phyloP scores from a whole-genome alignment of 2,888 invertebrate genomes.

The Acleris emargana region DNA sequence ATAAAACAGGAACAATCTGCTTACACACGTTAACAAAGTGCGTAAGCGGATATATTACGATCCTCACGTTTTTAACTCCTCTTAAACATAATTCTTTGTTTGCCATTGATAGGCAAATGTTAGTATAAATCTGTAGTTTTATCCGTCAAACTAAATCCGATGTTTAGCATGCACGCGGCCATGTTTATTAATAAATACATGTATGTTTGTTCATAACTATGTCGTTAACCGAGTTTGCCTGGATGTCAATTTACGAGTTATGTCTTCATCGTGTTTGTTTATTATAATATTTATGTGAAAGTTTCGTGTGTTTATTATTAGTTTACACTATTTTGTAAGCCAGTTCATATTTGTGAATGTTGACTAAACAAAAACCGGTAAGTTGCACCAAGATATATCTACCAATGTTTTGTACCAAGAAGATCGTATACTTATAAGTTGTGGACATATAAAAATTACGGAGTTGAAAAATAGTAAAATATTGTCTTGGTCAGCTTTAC shows the following conservation, averaged over 20 bases:
- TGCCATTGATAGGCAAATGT: not conserved
- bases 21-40: not conserved
- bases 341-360: not conserved
- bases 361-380: not conserved
- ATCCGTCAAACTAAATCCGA: not conserved
- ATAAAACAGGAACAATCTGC: too few species aligned
- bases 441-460: too few species aligned
- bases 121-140: conserved; percentile 11
- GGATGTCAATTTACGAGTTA: conserved; percentile 30
- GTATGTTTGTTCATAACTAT: conserved; percentile 1
- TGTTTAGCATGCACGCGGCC: conserved; percentile 9
- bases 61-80: too few species aligned
- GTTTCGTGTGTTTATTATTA: not conserved
- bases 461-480: too few species aligned
- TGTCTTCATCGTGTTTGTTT: conserved; percentile 27
- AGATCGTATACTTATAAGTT: too few species aligned
- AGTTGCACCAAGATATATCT: too few species aligned
- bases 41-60: not conserved
- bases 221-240: conserved; percentile 26
- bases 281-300: not conserved
- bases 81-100: not conserved
- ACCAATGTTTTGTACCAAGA: too few species aligned
- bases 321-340: not conserved
- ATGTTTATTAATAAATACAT: conserved; percentile 23
- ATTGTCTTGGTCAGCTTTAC: too few species aligned